phyloP scores from a whole-genome alignment of 1,140 invertebrate species.

The Eueides isabella region DNA sequence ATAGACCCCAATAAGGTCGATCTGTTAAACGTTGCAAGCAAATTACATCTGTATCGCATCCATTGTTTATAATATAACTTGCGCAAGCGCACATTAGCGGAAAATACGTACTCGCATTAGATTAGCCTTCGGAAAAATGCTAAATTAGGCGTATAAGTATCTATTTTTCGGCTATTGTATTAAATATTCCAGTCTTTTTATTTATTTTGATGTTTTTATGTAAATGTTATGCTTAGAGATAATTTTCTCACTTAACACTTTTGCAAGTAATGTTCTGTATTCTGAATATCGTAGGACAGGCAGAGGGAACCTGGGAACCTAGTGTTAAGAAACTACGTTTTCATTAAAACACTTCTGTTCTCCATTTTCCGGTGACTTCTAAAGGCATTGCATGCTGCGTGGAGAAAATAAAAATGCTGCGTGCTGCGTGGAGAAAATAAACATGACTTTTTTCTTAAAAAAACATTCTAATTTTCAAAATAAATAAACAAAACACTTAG shows the following conservation, averaged over 20 bases:
- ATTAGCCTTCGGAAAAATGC: not conserved
- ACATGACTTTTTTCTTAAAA: no score
- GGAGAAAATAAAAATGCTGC: no score
- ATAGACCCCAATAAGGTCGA: conserved; percentile 1
- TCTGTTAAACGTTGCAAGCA: not conserved
- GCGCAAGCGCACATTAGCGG: conserved; percentile 9
- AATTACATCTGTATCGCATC: conserved; percentile 5
- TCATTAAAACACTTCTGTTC: no score
- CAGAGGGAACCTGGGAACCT: no score
- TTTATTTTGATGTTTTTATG: no score
- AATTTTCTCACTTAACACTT: not conserved
- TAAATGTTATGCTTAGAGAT: not conserved
- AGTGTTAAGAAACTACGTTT: no score
- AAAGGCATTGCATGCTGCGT: no score
- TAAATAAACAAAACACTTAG: not conserved
- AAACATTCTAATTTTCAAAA: not conserved
- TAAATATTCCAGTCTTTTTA: not conserved
- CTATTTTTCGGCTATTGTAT: not conserved
- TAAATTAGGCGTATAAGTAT: not conserved
- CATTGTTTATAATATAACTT: conserved; percentile 6
- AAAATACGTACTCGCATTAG: not conserved
- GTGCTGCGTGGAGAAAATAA: no score
- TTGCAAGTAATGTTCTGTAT: no score
- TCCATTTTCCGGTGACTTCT: no score
- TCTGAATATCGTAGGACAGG: no score